Conservation (phyloP, 64 coral and sea anemone species). For the Porites lutea region DNA sequence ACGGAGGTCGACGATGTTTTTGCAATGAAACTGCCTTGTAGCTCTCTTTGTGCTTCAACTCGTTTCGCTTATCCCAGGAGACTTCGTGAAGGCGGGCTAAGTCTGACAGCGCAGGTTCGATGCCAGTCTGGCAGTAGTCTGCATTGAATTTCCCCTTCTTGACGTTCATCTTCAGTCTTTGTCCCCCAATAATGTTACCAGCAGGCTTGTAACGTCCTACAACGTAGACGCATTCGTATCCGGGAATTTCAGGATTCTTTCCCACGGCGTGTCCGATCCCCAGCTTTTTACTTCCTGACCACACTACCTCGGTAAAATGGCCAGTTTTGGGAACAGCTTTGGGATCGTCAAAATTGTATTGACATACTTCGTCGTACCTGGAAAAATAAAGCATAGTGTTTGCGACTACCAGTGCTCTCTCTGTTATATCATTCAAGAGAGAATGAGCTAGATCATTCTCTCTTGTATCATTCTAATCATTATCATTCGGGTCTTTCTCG, state of each 20-base stretch:
- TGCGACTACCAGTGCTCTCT: no score
- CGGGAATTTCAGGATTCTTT: slow-evolving; percentile 42
- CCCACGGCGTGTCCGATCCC: slow-evolving; percentile 83
- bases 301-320: slow-evolving; percentile 94
- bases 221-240: slow-evolving; percentile 82
- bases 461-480: no score
- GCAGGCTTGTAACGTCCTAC: slow-evolving; percentile 90
- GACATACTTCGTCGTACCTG: slow-evolving; percentile 95
- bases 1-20: background rate
- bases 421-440: no score
- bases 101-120: no score
- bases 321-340: slow-evolving; percentile 44
- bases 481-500: no score
- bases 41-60: background rate
- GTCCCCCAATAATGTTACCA: slow-evolving; percentile 73
- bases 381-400: background rate
- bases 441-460: no score
- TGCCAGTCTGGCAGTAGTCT: slow-evolving; percentile 56
- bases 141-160: slow-evolving; percentile 77
- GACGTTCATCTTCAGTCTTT: slow-evolving; percentile 51
- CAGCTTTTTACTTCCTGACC: slow-evolving; percentile 84
- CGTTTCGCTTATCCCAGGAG: slow-evolving; percentile 21
- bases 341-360: slow-evolving; percentile 66
- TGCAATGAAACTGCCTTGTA: background rate
- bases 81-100: background rate